Evolutionary conservation across 23 tunicate genomes (phyloP).

Genomic region (Diplosoma virens): DNA sequence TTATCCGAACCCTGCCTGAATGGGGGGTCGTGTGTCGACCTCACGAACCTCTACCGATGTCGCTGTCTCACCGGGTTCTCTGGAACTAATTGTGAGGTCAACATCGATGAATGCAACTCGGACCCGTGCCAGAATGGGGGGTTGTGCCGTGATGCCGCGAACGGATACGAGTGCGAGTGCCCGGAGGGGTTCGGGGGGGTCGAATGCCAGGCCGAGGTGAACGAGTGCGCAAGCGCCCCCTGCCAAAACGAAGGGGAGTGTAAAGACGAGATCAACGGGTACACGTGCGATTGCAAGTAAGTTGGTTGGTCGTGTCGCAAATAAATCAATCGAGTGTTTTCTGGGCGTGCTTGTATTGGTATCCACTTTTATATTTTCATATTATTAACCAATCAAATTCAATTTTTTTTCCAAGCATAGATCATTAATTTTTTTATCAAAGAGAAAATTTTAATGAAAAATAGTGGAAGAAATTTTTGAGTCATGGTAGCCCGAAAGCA

Average conservation of each 20-base stretch:
- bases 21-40: slow-evolving; percentile 77
- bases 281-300: slow-evolving; percentile 63
- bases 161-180: slow-evolving; percentile 73
- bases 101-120: slow-evolving; percentile 72
- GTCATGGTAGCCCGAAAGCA: too few species aligned
- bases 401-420: too few species aligned
- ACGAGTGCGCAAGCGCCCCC: slow-evolving; percentile 66
- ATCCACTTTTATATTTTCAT: too few species aligned
- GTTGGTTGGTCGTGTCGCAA: neutral
- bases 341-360: too few species aligned
- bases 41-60: slow-evolving; percentile 58
- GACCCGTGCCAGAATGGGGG: slow-evolving; percentile 74
- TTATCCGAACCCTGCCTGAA: slow-evolving; percentile 70
- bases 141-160: slow-evolving; percentile 50
- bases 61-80: slow-evolving; percentile 57
- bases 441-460: too few species aligned
- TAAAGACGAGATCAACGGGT: slow-evolving; percentile 67
- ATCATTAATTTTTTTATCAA: too few species aligned
- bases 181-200: slow-evolving; percentile 61
- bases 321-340: too few species aligned
- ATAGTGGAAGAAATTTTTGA: too few species aligned
- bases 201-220: slow-evolving; percentile 46
- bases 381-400: too few species aligned
- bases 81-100: slow-evolving; percentile 57
- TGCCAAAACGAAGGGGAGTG: slow-evolving; percentile 86